Percentiles rank a stretch among this genome's conserved stretches.
Evolutionary conservation across 64 coral and sea anemone species (phyloP).

Genomic region (Porites lutea): DNA sequence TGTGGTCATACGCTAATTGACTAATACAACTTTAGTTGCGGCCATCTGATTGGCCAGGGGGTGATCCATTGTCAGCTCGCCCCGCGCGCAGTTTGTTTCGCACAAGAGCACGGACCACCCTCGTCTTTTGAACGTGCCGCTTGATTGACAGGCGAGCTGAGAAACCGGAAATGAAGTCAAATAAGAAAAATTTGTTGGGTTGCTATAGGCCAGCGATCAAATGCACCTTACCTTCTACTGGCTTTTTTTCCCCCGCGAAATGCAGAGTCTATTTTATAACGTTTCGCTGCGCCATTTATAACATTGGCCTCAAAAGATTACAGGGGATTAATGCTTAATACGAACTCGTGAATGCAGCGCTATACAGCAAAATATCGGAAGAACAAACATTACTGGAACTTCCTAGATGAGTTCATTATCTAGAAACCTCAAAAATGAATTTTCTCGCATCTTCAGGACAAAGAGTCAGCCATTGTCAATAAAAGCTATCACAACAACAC

Average conservation of each 20-base stretch:
- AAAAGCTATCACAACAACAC: slow-evolving; percentile 28
- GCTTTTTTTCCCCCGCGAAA: neutral
- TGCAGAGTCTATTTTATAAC: neutral
- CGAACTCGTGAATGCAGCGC: neutral
- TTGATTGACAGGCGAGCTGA: slow-evolving; percentile 59
- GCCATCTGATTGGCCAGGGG: slow-evolving; percentile 50
- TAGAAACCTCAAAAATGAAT: slow-evolving; percentile 39
- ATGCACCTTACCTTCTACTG: neutral
- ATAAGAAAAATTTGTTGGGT: slow-evolving; percentile 62
- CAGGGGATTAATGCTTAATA: neutral
- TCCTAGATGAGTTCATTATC: slow-evolving; percentile 45
- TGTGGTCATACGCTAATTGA: slow-evolving; percentile 77
- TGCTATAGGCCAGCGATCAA: slow-evolving; percentile 38
- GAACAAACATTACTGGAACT: slow-evolving; percentile 29
- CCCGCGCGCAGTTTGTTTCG: slow-evolving; percentile 65
- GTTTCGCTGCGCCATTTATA: neutral
- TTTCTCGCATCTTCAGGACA: slow-evolving; percentile 19
- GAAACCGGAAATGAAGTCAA: slow-evolving; percentile 76
- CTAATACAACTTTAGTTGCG: slow-evolving; percentile 85
- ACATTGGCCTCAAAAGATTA: neutral
- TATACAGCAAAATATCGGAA: slow-evolving; percentile 22
- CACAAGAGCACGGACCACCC: slow-evolving; percentile 54
- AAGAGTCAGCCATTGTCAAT: neutral
- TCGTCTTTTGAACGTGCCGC: slow-evolving; percentile 65
- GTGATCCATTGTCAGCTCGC: slow-evolving; percentile 75